A percentile compares a stretch with the other conserved stretches of the same genome.
Evolutionary conservation across 2,113 vertebrate species (phyloP).

Genomic region (Hucho hucho): DNA sequence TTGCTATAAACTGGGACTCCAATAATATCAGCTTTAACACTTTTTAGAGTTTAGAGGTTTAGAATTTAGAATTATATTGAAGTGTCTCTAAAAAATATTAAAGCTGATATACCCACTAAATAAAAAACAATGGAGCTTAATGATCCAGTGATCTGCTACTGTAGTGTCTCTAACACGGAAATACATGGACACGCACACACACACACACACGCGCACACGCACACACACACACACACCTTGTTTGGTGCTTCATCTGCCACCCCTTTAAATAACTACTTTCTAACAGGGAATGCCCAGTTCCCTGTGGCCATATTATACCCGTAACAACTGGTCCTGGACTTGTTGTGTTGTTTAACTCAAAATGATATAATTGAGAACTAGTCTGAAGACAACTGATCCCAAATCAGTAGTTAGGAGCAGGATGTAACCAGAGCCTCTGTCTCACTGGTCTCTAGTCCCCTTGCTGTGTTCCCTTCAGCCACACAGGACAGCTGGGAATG

Average conservation of each 20-base stretch:
- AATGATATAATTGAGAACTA: slow-evolving; percentile 18
- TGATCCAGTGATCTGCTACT: not conserved
- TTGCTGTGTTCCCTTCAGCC: slow-evolving; percentile 47
- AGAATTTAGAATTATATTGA: no score
- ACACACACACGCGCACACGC: not conserved
- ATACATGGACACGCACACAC: not conserved
- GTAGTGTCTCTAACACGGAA: no score
- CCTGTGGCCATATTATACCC: slow-evolving; percentile 54
- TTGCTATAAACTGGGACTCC: no score
- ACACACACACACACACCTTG: slow-evolving; percentile 15
- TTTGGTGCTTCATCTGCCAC: slow-evolving; percentile 23
- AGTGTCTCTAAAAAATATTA: no score
- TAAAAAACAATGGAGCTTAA: no score
- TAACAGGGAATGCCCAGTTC: slow-evolving; percentile 67
- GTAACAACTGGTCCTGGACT: slow-evolving; percentile 40
- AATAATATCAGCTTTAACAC: no score
- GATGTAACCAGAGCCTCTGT: slow-evolving; percentile 31
- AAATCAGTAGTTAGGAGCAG: slow-evolving; percentile 19
- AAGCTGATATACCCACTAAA: no score
- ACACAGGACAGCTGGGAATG: slow-evolving; percentile 71
- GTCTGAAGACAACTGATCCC: slow-evolving; percentile 11
- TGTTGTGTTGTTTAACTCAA: slow-evolving; percentile 19
- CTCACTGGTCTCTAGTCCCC: slow-evolving; percentile 21
- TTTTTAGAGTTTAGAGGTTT: no score
- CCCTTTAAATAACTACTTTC: slow-evolving; percentile 58